These are phyloP conservation scores for Hormaphis cornu DNA, from an alignment of 1,140 invertebrate species.

Conservation along the genomic window DNA sequence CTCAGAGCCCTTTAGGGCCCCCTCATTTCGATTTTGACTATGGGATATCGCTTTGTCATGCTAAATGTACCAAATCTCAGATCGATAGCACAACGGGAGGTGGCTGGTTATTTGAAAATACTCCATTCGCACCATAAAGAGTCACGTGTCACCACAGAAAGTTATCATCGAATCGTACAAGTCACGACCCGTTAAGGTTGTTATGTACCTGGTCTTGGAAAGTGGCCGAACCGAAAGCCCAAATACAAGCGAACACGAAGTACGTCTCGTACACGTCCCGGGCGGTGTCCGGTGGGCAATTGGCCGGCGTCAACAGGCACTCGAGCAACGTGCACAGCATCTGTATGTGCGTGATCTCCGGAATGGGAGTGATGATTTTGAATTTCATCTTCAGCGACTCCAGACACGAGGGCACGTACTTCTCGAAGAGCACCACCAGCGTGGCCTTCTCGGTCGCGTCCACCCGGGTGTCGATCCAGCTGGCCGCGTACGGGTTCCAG, in stretches of 20 bases:
- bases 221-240: conserved; percentile 86
- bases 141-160: no score
- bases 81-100: no score
- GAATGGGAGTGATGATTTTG: conserved; percentile 84
- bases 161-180: no score
- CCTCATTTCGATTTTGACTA: no score
- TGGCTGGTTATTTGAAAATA: no score
- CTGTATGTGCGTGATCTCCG: conserved; percentile 82
- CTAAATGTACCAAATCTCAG: no score
- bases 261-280: conserved; percentile 91
- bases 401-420: conserved; percentile 80
- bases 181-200: no score
- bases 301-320: conserved; percentile 67
- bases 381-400: conserved; percentile 69
- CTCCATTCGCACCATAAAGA: no score
- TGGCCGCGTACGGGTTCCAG: conserved; percentile 89
- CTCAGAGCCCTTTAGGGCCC: no score
- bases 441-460: conserved; percentile 64
- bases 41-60: no score
- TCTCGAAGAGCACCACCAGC: conserved; percentile 82
- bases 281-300: conserved; percentile 73
- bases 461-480: conserved; percentile 80
- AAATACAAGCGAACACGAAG: conserved; percentile 83
- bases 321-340: conserved; percentile 85
- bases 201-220: conserved; percentile 68